phyloP scores from a whole-genome alignment of 2,797 vertebrate genomes.

The Chaetodon trifasciatus region DNA sequence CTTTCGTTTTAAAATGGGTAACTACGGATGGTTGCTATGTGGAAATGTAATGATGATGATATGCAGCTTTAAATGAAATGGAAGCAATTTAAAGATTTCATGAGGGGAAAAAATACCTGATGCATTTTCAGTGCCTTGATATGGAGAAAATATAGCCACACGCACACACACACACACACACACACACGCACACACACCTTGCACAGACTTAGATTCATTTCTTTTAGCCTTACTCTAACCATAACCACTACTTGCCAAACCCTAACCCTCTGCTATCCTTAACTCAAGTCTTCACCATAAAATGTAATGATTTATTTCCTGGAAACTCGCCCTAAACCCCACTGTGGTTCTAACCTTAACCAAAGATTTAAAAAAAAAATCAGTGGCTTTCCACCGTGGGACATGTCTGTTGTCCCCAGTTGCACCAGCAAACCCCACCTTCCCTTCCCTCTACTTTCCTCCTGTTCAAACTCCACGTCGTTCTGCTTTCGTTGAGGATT shows the following conservation, averaged over 20 bases:
- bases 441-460: conserved; percentile 10
- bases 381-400: too few species aligned
- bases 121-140: background rate
- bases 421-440: background rate
- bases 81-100: background rate
- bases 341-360: too few species aligned
- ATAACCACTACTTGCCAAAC: too few species aligned
- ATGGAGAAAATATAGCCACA: background rate
- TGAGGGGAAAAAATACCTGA: background rate
- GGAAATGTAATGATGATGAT: conserved; percentile 4
- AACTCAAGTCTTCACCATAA: too few species aligned
- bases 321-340: too few species aligned
- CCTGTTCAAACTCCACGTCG: background rate
- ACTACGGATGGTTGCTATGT: background rate
- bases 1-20: background rate
- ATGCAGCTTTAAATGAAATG: background rate
- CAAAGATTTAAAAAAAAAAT: too few species aligned
- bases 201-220: background rate
- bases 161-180: background rate
- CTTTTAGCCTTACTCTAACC: too few species aligned
- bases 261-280: too few species aligned
- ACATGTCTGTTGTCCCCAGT: too few species aligned
- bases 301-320: too few species aligned
- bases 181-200: background rate
- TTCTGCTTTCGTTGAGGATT: conserved; percentile 41